Evolutionary conservation across 1,140 invertebrate genomes (phyloP), one percentile per base, ranked within the genome.

Genomic region (Helicorthomorpha holstii): DNA sequence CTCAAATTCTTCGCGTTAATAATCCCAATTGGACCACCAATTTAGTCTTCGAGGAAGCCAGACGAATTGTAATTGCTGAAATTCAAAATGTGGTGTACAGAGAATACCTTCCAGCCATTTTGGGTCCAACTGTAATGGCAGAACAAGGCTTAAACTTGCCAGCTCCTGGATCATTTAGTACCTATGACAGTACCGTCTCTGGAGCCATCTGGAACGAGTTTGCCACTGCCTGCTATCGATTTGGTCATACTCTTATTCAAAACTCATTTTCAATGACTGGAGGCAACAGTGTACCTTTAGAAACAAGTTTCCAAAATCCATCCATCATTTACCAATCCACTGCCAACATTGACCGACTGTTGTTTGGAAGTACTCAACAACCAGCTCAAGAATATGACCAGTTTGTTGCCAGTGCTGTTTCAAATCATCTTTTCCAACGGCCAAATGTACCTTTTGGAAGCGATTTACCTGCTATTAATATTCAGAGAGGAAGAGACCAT

Each of bases 361-460:
- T 46, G 4, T 12, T 22, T 25, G 44, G 44, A 25, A 21, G 4
- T 4, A 7, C 7, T 22, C 7, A 7, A 22, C 44, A 46, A 22
- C 12, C 19, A 25, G 44, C 44, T 22, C 44, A 46, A 25, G 44
- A 82, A 0, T 66, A 90, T 16, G 90, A 94, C 67, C 86, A 90
- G 62, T 91, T 92, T 60, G 84, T 95, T 52, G 91, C 87, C 0
- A 85, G 86, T 0, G 88, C 92, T 73, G 84, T 94, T 1, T 91
- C 88, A 0, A 91, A 92, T 68, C 89, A 93, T 68, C 66, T 98
- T n/a, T 93, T 94, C 61, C 87, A 92, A 66, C 82, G 87, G 57
- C 78, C 77, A 27, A 79, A 77, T 44, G 85, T 82, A 60, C 83
- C 85, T 1, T 87, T 88, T 66, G 88, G 88, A 0, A 79, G 91